Evolutionary conservation across 2,113 vertebrate species (phyloP).

Genomic region (Jacana jacana): DNA sequence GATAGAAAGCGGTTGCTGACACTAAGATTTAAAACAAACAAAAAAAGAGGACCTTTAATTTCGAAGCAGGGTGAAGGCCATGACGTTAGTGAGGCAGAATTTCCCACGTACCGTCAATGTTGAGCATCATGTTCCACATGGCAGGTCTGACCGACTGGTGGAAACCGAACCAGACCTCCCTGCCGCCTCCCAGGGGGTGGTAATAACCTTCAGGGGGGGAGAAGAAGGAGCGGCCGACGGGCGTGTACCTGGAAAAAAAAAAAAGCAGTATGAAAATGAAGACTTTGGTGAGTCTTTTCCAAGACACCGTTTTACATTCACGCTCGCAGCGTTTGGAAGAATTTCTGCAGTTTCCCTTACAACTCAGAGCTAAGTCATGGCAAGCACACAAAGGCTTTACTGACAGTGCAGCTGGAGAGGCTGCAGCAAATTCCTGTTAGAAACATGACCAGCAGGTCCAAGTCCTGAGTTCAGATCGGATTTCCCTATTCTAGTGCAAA

Average conservation of each 20-base stretch:
- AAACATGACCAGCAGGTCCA: conserved; percentile 45
- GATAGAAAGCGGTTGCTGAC: conserved; percentile 98
- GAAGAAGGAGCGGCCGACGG: conserved; percentile 97
- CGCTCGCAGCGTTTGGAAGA: background rate
- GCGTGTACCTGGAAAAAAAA: conserved; percentile 89
- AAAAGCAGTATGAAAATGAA: background rate
- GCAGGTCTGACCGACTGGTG: conserved; percentile 98
- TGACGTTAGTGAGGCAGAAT: background rate
- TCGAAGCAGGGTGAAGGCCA: background rate
- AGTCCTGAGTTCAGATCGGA: conserved; percentile 14
- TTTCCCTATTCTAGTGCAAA: conserved; percentile 45
- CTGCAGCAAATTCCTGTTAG: background rate
- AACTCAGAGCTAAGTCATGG: background rate
- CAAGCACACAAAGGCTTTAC: background rate
- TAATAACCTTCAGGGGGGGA: conserved; percentile 98
- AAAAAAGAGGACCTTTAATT: background rate
- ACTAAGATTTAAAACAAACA: conserved; percentile 73
- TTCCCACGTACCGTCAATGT: conserved; percentile 88
- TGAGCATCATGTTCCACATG: conserved; percentile 99
- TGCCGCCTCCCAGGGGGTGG: conserved; percentile 95
- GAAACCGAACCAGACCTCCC: conserved; percentile 99
- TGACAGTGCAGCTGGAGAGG: background rate
- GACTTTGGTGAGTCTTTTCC: background rate
- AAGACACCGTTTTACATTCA: background rate
- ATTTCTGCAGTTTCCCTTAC: background rate